Conservation (phyloP, 64 coral and sea anemone genomes). For the Hydrozoanthus tunicans region DNA sequence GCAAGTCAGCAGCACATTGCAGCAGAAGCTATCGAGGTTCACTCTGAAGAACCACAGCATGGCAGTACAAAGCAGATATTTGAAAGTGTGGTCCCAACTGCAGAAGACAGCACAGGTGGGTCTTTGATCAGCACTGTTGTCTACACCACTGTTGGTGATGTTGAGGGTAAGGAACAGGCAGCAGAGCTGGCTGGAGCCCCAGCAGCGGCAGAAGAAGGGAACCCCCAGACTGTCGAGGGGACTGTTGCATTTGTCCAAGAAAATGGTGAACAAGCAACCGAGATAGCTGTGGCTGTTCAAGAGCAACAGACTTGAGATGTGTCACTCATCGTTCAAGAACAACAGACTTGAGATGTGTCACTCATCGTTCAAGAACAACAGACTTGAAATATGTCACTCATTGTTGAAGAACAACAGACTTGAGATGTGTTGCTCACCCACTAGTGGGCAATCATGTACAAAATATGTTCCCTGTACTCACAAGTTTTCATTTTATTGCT, state of each 20-base stretch:
- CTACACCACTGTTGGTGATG: slow-evolving; percentile 70
- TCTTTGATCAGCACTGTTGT: slow-evolving; percentile 59
- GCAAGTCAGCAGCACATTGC: slow-evolving; percentile 94
- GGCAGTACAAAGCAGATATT: slow-evolving; percentile 75
- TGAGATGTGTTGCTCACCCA: background rate
- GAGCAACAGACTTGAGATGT: slow-evolving; percentile 50
- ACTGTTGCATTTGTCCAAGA: slow-evolving; percentile 72
- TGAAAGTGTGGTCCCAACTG: slow-evolving; percentile 65
- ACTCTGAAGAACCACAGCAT: slow-evolving; percentile 58
- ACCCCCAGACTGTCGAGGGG: slow-evolving; percentile 26
- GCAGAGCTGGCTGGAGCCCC: slow-evolving; percentile 37
- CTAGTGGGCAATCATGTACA: no score
- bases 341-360: slow-evolving; percentile 29
- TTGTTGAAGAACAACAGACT: no score
- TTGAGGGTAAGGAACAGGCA: slow-evolving; percentile 69
- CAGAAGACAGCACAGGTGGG: slow-evolving; percentile 19
- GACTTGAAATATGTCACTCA: background rate
- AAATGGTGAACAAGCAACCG: slow-evolving; percentile 57
- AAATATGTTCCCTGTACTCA: background rate
- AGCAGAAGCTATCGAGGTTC: slow-evolving; percentile 76
- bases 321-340: slow-evolving; percentile 31
- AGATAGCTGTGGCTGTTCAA: slow-evolving; percentile 54
- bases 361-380: slow-evolving; percentile 58
- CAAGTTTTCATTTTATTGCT: background rate
- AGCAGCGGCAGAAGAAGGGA: slow-evolving; percentile 25